Evolutionary conservation across 1,140 invertebrate genomes (phyloP), one percentile per base, ranked within the genome.

Genomic region (Temnothorax curvispinosus): DNA sequence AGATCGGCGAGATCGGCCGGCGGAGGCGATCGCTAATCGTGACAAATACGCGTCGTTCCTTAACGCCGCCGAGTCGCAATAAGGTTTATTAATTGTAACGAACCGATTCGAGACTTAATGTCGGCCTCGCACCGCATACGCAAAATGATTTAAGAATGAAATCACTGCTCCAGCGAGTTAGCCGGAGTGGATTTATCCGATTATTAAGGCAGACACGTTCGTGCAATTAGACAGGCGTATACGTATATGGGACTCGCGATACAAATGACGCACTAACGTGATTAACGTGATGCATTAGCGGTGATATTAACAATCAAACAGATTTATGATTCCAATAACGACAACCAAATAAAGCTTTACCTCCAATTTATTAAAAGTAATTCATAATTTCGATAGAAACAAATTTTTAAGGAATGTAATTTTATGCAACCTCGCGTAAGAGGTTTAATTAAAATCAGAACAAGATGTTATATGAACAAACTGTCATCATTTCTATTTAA

Each of bases 1-100:
- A 75, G 87, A 69, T 47, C 67, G 52, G 54, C 56, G 54, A 62
- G 41, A 81, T 88, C 76, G 64, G 15, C 11, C 35, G 35, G 44
- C n/a, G 32, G 35, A 44, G 80, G 27, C 50, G 67, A 77, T 84
- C 58, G 62, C 74, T 90, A 90, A 90, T 90, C 86, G 85, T 87
- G 80, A 89, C 88, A 87, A 80, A 89, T 90, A 89, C 87, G 65
- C 65, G 74, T 85, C 88, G 82, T 89, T 52, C 85, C 84, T 89
- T 78, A 89, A 87, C 35, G 50, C 35, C n/a, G 47, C 35, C 76
- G 44, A 67, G 64, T 27, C 50, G 62, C 77, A 44, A 41, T 69
- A 54, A 21, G n/a, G 47, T 71, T 81, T 81, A 81, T 81, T 81
- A 81, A 81, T 81, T 81, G 35, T 81, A 81, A 71, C 77, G 62